Evolutionary conservation across 2,888 invertebrate genomes (phyloP).

Genomic region (Hemithea aestivaria): DNA sequence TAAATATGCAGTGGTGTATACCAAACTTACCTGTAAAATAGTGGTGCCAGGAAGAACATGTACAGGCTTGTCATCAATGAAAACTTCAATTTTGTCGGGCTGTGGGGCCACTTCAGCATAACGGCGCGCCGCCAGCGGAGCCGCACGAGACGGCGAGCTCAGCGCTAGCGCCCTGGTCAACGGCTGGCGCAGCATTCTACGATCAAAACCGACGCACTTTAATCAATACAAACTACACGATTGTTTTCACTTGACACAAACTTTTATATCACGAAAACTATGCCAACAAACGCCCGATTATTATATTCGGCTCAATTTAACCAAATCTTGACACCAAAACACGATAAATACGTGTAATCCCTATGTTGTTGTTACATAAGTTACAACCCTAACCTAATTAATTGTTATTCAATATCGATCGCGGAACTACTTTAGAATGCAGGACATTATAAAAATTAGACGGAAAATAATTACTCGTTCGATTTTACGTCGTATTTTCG

Average conservation of each 20-base stretch:
- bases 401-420: slow-evolving; percentile 10
- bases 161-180: slow-evolving; percentile 82
- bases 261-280: slow-evolving; percentile 5
- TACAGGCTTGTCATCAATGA: slow-evolving; percentile 97
- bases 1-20: too few relatives aligned
- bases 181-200: slow-evolving; percentile 88
- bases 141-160: slow-evolving; percentile 58
- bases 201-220: slow-evolving; percentile 32
- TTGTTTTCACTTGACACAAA: slow-evolving; percentile 19
- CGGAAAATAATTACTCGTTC: slow-evolving; percentile 21
- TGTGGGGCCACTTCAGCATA: slow-evolving; percentile 74
- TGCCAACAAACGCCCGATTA: slow-evolving; percentile 1
- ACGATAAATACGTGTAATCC: slow-evolving; percentile 37
- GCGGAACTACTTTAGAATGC: neutral
- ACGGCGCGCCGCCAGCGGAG: slow-evolving; percentile 64
- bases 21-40: slow-evolving; percentile 89
- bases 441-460: neutral
- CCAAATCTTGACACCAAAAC: slow-evolving; percentile 4
- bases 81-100: slow-evolving; percentile 93
- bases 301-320: slow-evolving; percentile 12
- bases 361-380: slow-evolving; percentile 76
- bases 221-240: slow-evolving; percentile 24
- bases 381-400: slow-evolving; percentile 66
- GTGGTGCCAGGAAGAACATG: slow-evolving; percentile 97
- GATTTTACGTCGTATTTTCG: slow-evolving; percentile 38